Conservation (phyloP, 1,140 invertebrate species). For the Drosophila virilis region DNA sequence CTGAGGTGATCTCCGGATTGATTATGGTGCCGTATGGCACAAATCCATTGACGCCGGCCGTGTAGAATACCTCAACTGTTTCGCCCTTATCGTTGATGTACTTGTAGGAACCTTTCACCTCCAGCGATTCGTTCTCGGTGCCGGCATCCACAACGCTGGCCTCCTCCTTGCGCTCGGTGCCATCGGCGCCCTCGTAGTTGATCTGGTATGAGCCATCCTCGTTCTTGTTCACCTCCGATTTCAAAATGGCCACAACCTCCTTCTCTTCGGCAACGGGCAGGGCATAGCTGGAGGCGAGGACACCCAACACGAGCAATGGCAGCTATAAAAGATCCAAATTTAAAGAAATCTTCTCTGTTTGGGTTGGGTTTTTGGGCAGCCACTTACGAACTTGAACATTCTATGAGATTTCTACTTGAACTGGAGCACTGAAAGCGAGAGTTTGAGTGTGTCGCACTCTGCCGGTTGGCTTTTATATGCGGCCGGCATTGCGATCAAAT, state of each 20-base stretch:
- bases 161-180: slow-evolving; percentile 52
- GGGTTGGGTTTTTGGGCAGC: neutral
- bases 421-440: slow-evolving; percentile 67
- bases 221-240: slow-evolving; percentile 57
- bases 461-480: slow-evolving; percentile 68
- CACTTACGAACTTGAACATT: slow-evolving; percentile 81
- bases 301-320: slow-evolving; percentile 48
- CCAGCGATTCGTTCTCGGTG: slow-evolving; percentile 61
- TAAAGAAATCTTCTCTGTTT: too few species aligned
- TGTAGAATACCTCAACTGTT: slow-evolving; percentile 72
- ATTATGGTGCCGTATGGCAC: slow-evolving; percentile 66
- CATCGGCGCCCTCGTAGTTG: slow-evolving; percentile 52
- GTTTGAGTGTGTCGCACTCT: slow-evolving; percentile 59
- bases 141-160: slow-evolving; percentile 43
- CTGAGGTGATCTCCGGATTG: slow-evolving; percentile 67
- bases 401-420: slow-evolving; percentile 18
- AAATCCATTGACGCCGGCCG: slow-evolving; percentile 76
- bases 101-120: slow-evolving; percentile 70
- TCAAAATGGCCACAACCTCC: slow-evolving; percentile 58
- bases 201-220: slow-evolving; percentile 55
- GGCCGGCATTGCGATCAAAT: slow-evolving; percentile 25
- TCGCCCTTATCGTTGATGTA: slow-evolving; percentile 65
- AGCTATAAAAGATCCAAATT: slow-evolving; percentile 48
- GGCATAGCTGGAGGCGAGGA: slow-evolving; percentile 21
- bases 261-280: slow-evolving; percentile 28